These are phyloP conservation scores for Paralichthys olivaceus DNA, from an alignment of 2,113 vertebrate species.

Conservation along the genomic window DNA sequence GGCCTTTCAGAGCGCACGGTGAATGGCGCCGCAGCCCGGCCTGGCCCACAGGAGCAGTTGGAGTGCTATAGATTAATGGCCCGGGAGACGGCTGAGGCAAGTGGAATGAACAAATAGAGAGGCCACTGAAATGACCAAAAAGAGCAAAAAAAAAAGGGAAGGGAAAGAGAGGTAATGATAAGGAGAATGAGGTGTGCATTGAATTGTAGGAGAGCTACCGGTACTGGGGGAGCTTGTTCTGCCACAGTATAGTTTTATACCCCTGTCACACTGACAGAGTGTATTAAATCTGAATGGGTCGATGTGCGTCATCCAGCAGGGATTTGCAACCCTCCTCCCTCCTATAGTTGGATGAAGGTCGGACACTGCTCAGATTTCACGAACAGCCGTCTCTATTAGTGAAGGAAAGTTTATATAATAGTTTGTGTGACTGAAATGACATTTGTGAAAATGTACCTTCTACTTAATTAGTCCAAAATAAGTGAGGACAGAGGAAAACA, in stretches of 20 bases:
- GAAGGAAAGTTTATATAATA: not conserved
- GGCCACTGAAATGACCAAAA: conserved; percentile 51
- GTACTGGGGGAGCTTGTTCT: conserved; percentile 32
- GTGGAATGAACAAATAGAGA: conserved; percentile 73
- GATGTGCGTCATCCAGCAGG: too few relatives aligned
- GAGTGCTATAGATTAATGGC: conserved; percentile 70
- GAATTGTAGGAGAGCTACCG: conserved; percentile 28
- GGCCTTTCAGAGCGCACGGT: conserved; percentile 60
- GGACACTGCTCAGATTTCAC: not conserved
- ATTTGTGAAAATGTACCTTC: conserved; percentile 25
- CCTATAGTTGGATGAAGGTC: conserved; percentile 24
- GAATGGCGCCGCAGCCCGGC: conserved; percentile 53
- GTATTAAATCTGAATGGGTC: conserved; percentile 23
- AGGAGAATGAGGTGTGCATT: conserved; percentile 49
- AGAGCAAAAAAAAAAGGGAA: conserved; percentile 20
- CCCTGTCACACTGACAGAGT: conserved; percentile 22
- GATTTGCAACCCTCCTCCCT: not conserved
- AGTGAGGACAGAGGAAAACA: not conserved
- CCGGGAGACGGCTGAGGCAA: conserved; percentile 68
- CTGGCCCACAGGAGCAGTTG: conserved; percentile 59
- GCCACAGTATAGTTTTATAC: conserved; percentile 39
- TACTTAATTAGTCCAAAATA: not conserved
- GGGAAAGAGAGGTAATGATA: conserved; percentile 37
- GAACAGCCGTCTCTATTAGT: not conserved
- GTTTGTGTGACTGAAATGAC: not conserved